Percentiles rank a stretch among this genome's conserved stretches.
Conservation (phyloP, 2,797 vertebrate species). For the Microhierax caerulescens region DNA sequence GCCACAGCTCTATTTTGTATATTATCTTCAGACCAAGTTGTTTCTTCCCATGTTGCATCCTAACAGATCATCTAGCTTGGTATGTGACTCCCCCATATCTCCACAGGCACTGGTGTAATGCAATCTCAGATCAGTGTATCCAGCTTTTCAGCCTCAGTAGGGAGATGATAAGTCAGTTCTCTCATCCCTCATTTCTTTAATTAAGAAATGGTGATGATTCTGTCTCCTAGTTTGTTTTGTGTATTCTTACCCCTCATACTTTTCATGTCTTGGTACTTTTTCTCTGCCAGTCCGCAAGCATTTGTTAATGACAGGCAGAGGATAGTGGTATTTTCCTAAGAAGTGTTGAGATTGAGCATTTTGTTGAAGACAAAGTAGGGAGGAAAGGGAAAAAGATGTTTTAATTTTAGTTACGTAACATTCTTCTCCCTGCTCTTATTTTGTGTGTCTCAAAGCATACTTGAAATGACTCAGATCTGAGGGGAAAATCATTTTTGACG, state of each 20-base stretch:
- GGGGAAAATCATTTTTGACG: neutral
- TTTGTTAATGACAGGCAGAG: neutral
- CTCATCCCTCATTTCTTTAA: neutral
- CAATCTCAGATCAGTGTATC: neutral
- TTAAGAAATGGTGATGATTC: neutral
- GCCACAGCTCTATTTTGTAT: neutral
- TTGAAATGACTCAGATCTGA: neutral
- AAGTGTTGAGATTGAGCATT: neutral
- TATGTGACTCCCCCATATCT: rapidly evolving
- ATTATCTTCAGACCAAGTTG: neutral
- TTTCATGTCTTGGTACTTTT: neutral
- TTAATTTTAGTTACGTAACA: neutral
- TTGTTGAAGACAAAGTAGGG: neutral
- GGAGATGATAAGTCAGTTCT: neutral
- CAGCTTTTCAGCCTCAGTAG: neutral
- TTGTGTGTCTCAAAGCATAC: neutral
- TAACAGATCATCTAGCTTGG: neutral
- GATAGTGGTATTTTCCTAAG: neutral
- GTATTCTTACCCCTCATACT: neutral
- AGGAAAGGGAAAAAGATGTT: neutral
- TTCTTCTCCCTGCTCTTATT: neutral
- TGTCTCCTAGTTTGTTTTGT: neutral
- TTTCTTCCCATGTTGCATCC: neutral
- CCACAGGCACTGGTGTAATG: neutral
- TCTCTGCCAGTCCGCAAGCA: neutral